Evolutionary conservation across 2,113 vertebrate species (phyloP), one percentile per base, ranked within the genome.

Genomic region (Neopipo cinnamomea): DNA sequence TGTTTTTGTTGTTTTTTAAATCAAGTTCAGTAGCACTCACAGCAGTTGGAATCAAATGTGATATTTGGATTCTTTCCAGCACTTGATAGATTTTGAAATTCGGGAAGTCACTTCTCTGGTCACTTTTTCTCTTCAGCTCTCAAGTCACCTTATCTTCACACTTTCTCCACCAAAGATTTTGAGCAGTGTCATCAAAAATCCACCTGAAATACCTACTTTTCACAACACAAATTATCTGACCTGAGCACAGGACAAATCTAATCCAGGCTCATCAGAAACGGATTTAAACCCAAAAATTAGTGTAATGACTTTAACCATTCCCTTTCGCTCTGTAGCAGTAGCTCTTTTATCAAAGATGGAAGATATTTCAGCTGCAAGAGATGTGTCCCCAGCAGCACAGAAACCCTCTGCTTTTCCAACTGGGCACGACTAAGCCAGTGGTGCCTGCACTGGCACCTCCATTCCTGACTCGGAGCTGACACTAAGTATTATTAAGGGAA

Each of bases 301-400:
- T 39, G 44, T 82, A 78, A 49, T n/a, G 63, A 66, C 89, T 93
- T 81, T 56, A 56, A 89, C 87, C 84, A 56, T 76, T 55, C 33
- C 74, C 68, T 95, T 94, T 79, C 93, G 59, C 30, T 87, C 71
- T 80, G 55, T 89, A 85, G 66, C 78, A 88, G 73, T 46, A 88
- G 88, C 85, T 70, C 92, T 83, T 95, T 30, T 49, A 68, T 80
- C 76, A 83, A 90, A 96, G 81, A 93, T 56, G 94, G 71, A 89
- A 94, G 55, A n/a, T 77, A 78, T 85, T 97, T 94, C 47, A 91
- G 61, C 59, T 52, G 86, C 93, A 70, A 66, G 41, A 76, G 63
- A 49, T 70, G 68, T 42, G 30, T 35, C 74, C 74, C 42, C 79
- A 94, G 85, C 13, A 8, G 93, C 63, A 90, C 4, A 94, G 96